These are phyloP conservation scores for Leptarthrus brevirostris DNA, from an alignment of 2,888 invertebrate species.

Conservation along the genomic window DNA sequence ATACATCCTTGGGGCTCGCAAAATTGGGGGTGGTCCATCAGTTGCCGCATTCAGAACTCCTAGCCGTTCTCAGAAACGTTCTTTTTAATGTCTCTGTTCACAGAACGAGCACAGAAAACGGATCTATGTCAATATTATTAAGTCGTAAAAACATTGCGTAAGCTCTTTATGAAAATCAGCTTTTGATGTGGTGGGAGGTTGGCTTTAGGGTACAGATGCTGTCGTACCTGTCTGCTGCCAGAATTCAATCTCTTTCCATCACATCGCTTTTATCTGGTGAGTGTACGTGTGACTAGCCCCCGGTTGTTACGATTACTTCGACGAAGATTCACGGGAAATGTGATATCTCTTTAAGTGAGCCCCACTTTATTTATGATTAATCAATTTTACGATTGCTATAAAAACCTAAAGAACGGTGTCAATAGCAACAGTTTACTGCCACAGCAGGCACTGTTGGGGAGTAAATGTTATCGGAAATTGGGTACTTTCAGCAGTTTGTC, in stretches of 20 bases:
- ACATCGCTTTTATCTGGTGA: background rate
- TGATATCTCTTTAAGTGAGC: conserved; percentile 24
- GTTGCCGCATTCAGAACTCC: background rate
- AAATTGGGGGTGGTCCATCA: background rate
- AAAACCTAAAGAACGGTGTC: conserved; percentile 1
- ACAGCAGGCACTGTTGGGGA: conserved; percentile 9
- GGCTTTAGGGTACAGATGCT: background rate
- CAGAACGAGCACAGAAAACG: conserved; percentile 8
- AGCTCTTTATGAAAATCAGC: conserved; percentile 52
- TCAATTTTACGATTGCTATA: conserved; percentile 45
- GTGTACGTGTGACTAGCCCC: conserved; percentile 28
- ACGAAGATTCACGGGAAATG: conserved; percentile 20
- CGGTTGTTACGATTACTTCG: conserved; percentile 15
- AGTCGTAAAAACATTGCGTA: conserved; percentile 51
- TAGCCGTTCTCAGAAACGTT: background rate
- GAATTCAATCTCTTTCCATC: conserved; percentile 8
- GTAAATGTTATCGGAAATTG: conserved; percentile 23
- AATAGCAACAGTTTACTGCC: conserved; percentile 34
- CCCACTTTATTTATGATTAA: conserved; percentile 50
- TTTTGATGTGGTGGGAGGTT: conserved; percentile 48
- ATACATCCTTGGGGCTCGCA: background rate
- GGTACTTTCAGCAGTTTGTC: conserved; percentile 16
- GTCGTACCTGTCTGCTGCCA: background rate
- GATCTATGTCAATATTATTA: conserved; percentile 52
- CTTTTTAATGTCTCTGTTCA: conserved; percentile 47